Percentiles rank a stretch among this genome's conserved stretches.
These are phyloP conservation scores for Galerucella nymphaeae DNA, from an alignment of 2,888 invertebrate genomes.

Conservation along the genomic window DNA sequence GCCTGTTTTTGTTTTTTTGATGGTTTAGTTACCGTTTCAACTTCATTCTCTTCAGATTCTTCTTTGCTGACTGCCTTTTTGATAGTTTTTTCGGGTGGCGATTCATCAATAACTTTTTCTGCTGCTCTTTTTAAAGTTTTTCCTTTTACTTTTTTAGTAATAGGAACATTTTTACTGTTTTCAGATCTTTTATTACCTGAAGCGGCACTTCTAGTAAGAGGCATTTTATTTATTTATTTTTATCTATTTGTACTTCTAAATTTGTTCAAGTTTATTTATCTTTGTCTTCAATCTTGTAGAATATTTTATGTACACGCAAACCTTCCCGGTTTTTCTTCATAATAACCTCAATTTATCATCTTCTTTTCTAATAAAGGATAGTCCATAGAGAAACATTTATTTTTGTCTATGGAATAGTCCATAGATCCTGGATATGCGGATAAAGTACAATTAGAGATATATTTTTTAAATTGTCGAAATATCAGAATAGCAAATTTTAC, in stretches of 20 bases:
- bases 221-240: conserved; percentile 38
- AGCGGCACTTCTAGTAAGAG: conserved; percentile 40
- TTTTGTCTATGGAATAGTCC: too few relatives aligned
- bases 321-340: conserved; percentile 5
- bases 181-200: conserved; percentile 29
- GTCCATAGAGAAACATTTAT: too few relatives aligned
- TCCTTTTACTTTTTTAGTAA: conserved; percentile 26
- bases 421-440: too few relatives aligned
- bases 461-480: too few relatives aligned
- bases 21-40: not conserved
- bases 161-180: conserved; percentile 13
- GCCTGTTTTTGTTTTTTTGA: conserved; percentile 3
- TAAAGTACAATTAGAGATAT: too few relatives aligned
- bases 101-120: conserved; percentile 19
- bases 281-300: not conserved
- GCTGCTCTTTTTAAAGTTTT: conserved; percentile 23
- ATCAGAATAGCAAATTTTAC: too few relatives aligned
- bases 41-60: not conserved
- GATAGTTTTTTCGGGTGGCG: conserved; percentile 11
- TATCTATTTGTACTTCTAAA: not conserved
- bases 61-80: conserved; percentile 2
- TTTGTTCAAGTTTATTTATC: not conserved
- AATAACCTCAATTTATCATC: conserved; percentile 15
- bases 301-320: not conserved
- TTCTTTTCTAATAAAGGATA: not conserved